phyloP scores from a whole-genome alignment of 2,797 vertebrate genomes.

The Aselliscus stoliczkanus region DNA sequence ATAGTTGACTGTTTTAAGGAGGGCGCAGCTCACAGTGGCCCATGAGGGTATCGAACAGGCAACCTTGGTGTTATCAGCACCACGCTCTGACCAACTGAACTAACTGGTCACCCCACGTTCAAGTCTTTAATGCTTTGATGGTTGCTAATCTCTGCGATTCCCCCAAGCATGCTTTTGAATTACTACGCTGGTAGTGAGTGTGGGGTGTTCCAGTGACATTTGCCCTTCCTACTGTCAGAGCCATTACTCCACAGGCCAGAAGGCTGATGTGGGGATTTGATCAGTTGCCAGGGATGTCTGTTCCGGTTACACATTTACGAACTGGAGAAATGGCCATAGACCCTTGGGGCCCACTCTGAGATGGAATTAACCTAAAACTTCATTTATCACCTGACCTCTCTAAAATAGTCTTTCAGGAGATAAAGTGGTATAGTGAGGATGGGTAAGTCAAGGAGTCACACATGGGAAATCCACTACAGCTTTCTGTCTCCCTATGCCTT shows the following conservation, averaged over 20 bases:
- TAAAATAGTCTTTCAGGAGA: background rate
- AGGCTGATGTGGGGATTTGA: background rate
- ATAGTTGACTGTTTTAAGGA: too few relatives aligned
- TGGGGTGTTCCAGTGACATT: background rate
- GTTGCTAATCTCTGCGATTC: background rate
- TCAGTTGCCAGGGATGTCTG: background rate
- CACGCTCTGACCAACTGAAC: too few relatives aligned
- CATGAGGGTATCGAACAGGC: too few relatives aligned
- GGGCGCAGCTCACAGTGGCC: too few relatives aligned
- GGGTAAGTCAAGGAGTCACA: background rate
- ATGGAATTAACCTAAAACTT: background rate
- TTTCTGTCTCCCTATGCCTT: background rate
- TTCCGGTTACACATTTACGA: background rate
- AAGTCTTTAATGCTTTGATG: background rate
- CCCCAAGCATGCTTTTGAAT: background rate
- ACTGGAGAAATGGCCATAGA: background rate
- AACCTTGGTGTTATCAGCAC: too few relatives aligned
- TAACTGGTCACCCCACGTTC: too few relatives aligned
- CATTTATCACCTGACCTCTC: background rate
- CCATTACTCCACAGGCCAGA: background rate
- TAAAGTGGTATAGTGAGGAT: too few relatives aligned
- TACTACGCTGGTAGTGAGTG: background rate
- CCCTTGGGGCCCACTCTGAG: background rate
- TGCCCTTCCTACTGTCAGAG: background rate
- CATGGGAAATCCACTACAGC: background rate